A percentile compares a stretch with the other conserved stretches of the same genome.
These are phyloP conservation scores for Hypothenemus hampei DNA, from an alignment of 1,140 invertebrate species.

Conservation along the genomic window DNA sequence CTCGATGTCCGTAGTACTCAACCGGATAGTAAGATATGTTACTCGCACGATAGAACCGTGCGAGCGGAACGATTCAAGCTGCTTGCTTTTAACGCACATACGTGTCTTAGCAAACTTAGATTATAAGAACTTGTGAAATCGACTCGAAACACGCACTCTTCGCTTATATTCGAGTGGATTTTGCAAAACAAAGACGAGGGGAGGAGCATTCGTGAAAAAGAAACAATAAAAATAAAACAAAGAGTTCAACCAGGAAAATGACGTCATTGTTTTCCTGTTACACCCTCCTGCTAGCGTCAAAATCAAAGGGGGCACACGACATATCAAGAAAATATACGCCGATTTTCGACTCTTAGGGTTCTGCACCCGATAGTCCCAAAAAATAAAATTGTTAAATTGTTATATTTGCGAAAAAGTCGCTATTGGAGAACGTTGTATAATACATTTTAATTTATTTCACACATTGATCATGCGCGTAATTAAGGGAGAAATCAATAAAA, in stretches of 20 bases:
- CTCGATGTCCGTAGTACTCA: neutral
- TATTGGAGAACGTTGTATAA: too few relatives aligned
- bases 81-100: slow-evolving; percentile 12
- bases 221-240: slow-evolving; percentile 6
- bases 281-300: neutral
- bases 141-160: neutral
- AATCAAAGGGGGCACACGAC: slow-evolving; percentile 31
- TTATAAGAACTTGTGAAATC: neutral
- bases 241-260: neutral
- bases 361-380: slow-evolving; percentile 22
- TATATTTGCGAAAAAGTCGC: too few relatives aligned
- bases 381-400: too few relatives aligned
- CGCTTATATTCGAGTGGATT: neutral
- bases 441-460: too few relatives aligned
- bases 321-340: slow-evolving; percentile 41
- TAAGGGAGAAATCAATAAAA: too few relatives aligned
- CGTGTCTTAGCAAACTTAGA: slow-evolving; percentile 2
- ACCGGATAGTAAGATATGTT: neutral
- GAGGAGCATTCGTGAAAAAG: slow-evolving; percentile 19
- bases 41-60: neutral
- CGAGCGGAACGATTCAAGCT: neutral
- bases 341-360: slow-evolving; percentile 26
- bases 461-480: too few relatives aligned
- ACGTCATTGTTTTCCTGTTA: too few relatives aligned
- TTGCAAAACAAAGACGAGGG: neutral